Conservation (phyloP, 2,888 invertebrate species). For the Macroteleia sp. region DNA sequence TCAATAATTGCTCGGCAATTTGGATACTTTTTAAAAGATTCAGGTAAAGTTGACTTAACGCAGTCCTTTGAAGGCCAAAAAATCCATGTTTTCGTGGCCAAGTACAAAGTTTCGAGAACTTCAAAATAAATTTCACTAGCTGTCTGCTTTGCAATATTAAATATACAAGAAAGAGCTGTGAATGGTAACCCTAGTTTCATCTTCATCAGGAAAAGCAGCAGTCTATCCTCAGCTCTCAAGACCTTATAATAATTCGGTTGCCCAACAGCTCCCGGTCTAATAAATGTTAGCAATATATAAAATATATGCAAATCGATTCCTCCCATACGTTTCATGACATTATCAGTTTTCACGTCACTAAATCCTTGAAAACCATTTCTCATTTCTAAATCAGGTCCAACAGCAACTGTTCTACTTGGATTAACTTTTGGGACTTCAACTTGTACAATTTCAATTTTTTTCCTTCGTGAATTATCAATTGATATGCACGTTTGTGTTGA, state of each 20-base stretch:
- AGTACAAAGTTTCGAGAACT: slow-evolving; percentile 28
- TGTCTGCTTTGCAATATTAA: slow-evolving; percentile 31
- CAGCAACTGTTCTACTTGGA: not conserved
- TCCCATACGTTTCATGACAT: slow-evolving; percentile 32
- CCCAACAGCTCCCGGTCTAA: slow-evolving; percentile 24
- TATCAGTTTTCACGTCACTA: slow-evolving; percentile 34
- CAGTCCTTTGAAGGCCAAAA: slow-evolving; percentile 35
- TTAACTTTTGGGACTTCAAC: slow-evolving; percentile 5
- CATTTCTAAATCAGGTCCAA: slow-evolving; percentile 10
- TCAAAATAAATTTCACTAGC: slow-evolving; percentile 51
- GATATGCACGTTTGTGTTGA: slow-evolving; percentile 20
- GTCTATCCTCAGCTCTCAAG: slow-evolving; percentile 25
- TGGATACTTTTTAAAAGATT: slow-evolving; percentile 13
- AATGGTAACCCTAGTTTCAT: slow-evolving; percentile 55
- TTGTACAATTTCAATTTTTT: slow-evolving; percentile 11
- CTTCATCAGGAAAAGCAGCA: slow-evolving; percentile 56
- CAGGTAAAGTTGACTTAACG: slow-evolving; percentile 27
- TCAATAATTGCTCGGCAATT: slow-evolving; percentile 41
- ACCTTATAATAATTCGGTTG: slow-evolving; percentile 41
- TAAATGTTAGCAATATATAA: slow-evolving; percentile 35
- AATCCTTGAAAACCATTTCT: slow-evolving; percentile 47
- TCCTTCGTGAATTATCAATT: not conserved
- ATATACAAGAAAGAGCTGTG: slow-evolving; percentile 43
- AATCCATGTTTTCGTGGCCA: slow-evolving; percentile 22
- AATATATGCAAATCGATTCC: slow-evolving; percentile 37